Conservation (phyloP, 2,888 invertebrate species). For the Drosophila tripunctata region DNA sequence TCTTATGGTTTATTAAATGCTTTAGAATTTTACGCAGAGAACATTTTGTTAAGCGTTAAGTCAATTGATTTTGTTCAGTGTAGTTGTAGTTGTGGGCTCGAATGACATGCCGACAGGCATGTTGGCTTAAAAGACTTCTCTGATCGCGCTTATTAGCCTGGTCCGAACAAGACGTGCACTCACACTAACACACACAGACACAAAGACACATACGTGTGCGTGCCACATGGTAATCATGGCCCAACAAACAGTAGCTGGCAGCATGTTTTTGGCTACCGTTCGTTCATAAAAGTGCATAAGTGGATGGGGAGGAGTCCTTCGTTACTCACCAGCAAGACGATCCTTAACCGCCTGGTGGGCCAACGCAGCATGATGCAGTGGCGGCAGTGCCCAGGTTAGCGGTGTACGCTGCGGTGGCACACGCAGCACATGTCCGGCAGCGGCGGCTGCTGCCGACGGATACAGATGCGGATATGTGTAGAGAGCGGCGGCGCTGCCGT, state of each 20-base stretch:
- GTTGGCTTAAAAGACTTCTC: constrained; percentile 83
- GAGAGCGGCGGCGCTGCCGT: constrained; percentile 82
- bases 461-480: constrained; percentile 84
- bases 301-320: neutral
- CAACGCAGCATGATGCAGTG: constrained; percentile 87
- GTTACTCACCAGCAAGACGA: constrained; percentile 90
- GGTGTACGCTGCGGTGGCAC: constrained; percentile 90
- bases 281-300: constrained; percentile 25
- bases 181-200: constrained; percentile 1
- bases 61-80: neutral
- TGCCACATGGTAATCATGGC: constrained; percentile 63
- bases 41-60: too few species aligned
- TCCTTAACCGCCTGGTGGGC: constrained; percentile 93
- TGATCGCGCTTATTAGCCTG: constrained; percentile 82
- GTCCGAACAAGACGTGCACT: constrained; percentile 39
- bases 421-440: constrained; percentile 89
- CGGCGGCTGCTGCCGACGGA: constrained; percentile 83
- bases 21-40: too few species aligned
- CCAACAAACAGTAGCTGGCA: constrained; percentile 48
- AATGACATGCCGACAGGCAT: constrained; percentile 82
- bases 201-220: constrained; percentile 47
- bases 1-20: too few species aligned
- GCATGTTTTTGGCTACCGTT: constrained; percentile 60
- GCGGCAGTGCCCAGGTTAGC: constrained; percentile 85
- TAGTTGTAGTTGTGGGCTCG: constrained; percentile 22